Evolutionary conservation across 2,113 vertebrate genomes (phyloP).

Genomic region (Anolis sagrei): DNA sequence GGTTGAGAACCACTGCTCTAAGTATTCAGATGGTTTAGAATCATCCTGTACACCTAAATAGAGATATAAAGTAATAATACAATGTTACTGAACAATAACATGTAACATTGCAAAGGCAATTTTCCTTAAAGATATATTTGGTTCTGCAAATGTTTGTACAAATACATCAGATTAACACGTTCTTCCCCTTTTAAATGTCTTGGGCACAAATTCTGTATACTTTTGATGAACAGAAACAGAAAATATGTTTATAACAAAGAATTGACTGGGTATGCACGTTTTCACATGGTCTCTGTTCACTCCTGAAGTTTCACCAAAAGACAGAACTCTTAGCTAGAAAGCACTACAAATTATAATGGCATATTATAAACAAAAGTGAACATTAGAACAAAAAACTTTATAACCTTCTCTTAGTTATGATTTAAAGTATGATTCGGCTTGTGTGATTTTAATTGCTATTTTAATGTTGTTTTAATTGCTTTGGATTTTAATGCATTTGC

Average conservation of each 20-base stretch:
- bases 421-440: too few species aligned
- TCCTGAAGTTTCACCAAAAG: constrained; percentile 17
- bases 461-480: too few species aligned
- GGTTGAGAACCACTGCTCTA: too few species aligned
- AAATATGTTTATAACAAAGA: background rate
- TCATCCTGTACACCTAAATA: background rate
- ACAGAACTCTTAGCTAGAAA: background rate
- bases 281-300: background rate
- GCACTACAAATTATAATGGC: background rate
- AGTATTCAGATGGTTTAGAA: background rate
- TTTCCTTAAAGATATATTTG: background rate
- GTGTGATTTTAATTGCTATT: too few species aligned
- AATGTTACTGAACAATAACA: background rate
- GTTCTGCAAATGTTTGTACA: background rate
- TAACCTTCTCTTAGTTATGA: background rate
- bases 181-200: background rate
- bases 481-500: too few species aligned
- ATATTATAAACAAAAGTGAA: background rate
- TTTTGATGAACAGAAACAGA: background rate
- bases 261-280: background rate
- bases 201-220: background rate
- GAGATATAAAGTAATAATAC: constrained; percentile 1
- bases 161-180: background rate
- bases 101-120: background rate
- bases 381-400: background rate